Base-by-base conservation (phyloP, 2,888 invertebrate species). In the Sminthurinus aureus region DNA sequence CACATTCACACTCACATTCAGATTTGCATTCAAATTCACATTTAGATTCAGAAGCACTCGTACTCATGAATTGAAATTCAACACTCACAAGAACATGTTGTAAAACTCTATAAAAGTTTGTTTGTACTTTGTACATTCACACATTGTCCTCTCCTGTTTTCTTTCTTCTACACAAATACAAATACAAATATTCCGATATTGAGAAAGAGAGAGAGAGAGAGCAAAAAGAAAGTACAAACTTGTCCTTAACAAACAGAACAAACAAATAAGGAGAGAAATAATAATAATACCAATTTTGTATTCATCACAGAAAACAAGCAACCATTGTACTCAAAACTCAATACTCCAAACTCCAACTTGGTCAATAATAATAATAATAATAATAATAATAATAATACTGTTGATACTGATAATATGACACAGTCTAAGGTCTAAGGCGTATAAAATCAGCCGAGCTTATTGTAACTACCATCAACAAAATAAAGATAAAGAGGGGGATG, bases 311-410 rank as follows among this genome's bases (percentile, higher is more conserved):
- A 64, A 64, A 13, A 64, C n/a, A 64, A 64, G 64, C 3, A 64
- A 64, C 13, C 9, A 18, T 64, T 64, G 64, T 64, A 64, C 9
- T n/a, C n/a, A n/a, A n/a, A n/a, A n/a, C n/a, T n/a, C n/a, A n/a
- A n/a, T n/a, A n/a, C n/a, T n/a, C 52, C 52, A 52, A 52, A 13
- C 67, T 11, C 22, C 13, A 69, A 69, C 67, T 69, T 69, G 67
- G 67, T 69, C 67, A 69, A 69, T 20, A 69, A 69, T 9, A 69
- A 69, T 69, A 69, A 20, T 20, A 13, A 64, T 64, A 64, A 38
- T 38, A 38, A 1, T 38, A 38, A 1, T 4, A 38, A 38, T n/a
- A n/a, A n/a, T n/a, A n/a, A n/a, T n/a, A n/a, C n/a, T n/a, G n/a
- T n/a, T n/a, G n/a, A n/a, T n/a, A n/a, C n/a, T n/a, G n/a, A n/a